Evolutionary conservation across 2,888 invertebrate genomes (phyloP).

Genomic region (Caenorhabditis wallacei): DNA sequence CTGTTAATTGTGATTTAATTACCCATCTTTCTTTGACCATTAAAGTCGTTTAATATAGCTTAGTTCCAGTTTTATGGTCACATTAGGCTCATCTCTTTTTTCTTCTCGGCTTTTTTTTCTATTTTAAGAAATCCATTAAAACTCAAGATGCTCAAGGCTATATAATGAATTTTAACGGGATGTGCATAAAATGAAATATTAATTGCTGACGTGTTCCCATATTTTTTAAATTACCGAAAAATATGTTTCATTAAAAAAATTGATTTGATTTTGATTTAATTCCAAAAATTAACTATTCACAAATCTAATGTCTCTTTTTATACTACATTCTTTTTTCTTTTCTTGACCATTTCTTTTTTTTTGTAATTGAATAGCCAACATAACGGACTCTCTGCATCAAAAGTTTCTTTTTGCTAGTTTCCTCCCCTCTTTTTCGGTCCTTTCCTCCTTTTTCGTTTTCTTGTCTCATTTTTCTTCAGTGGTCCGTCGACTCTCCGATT

Average conservation of each 20-base stretch:
- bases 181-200: background rate
- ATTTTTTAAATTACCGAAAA: too few relatives aligned
- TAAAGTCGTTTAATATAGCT: background rate
- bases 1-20: slow-evolving; percentile 42
- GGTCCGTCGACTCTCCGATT: slow-evolving; percentile 23
- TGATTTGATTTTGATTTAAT: background rate
- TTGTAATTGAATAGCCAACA: slow-evolving; percentile 50
- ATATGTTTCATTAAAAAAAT: too few relatives aligned
- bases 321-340: background rate
- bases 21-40: background rate
- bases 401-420: slow-evolving; percentile 28
- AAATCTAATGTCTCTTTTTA: background rate
- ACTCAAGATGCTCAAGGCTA: background rate
- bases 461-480: slow-evolving; percentile 46
- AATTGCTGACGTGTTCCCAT: too few relatives aligned
- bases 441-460: slow-evolving; percentile 14
- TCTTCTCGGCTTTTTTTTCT: background rate
- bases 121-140: slow-evolving; percentile 16
- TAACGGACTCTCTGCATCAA: slow-evolving; percentile 37
- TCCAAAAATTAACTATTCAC: background rate
- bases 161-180: slow-evolving; percentile 3
- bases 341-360: slow-evolving; percentile 23
- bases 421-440: slow-evolving; percentile 6
- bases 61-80: background rate
- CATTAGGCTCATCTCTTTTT: slow-evolving; percentile 1